These are phyloP conservation scores for Mustela lutreola DNA, from an alignment of 2,113 vertebrate genomes.

Conservation along the genomic window DNA sequence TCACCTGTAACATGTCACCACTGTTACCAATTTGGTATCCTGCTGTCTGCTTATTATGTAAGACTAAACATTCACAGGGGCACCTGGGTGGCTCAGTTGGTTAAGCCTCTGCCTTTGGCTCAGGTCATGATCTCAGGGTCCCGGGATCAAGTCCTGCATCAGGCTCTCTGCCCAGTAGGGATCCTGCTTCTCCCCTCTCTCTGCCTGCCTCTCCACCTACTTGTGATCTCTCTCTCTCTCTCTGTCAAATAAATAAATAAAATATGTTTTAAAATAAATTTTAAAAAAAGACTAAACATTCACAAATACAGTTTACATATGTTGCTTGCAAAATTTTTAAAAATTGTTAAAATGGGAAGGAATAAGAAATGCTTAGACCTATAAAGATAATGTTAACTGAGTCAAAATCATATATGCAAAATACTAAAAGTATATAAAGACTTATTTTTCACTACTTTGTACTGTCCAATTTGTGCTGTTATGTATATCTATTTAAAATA, in stretches of 20 bases:
- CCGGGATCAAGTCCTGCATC: no score
- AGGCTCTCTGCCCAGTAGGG: no score
- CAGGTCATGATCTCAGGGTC: no score
- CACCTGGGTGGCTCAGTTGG: no score
- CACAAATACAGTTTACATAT: conserved; percentile 27
- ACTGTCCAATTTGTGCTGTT: background rate
- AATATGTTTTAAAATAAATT: no score
- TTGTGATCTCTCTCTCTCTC: no score
- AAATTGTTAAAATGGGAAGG: conserved; percentile 6
- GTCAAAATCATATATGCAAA: background rate
- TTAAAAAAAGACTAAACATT: conserved; percentile 30
- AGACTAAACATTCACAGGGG: conserved; percentile 55
- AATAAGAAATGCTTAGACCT: background rate
- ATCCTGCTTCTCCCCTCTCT: no score
- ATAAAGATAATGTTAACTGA: background rate
- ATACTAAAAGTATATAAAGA: conserved; percentile 26
- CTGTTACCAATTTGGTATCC: conserved; percentile 21
- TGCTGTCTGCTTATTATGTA: background rate
- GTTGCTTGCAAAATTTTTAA: background rate
- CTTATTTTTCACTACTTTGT: background rate
- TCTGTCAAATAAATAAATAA: no score
- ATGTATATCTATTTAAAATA: background rate
- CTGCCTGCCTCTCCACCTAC: no score
- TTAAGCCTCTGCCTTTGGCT: no score
- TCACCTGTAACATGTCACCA: background rate